Conservation (phyloP, 2,888 invertebrate genomes). For the Toxonevra muliebris region DNA sequence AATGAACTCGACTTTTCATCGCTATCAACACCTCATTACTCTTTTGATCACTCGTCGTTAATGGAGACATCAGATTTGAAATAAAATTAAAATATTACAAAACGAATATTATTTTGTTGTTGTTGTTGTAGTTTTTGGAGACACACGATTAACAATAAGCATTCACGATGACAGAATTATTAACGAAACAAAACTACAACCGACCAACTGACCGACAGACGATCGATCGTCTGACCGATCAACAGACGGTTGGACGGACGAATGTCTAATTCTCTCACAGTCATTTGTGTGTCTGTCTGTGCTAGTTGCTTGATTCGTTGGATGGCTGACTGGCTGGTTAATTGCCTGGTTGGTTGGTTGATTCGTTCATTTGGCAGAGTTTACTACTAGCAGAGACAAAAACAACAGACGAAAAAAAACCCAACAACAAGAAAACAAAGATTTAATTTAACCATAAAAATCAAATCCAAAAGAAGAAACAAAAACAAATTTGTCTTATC, state of each 20-base stretch:
- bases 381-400: conserved; percentile 11
- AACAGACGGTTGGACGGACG: not conserved
- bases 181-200: conserved; percentile 25
- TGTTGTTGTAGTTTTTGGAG: conserved; percentile 12
- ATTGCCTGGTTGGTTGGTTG: no score
- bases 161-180: conserved; percentile 28
- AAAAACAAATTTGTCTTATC: conserved; percentile 63
- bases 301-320: no score
- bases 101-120: conserved; percentile 33
- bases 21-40: conserved; percentile 63
- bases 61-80: conserved; percentile 53
- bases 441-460: conserved; percentile 44
- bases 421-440: conserved; percentile 17
- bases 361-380: conserved; percentile 4
- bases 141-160: conserved; percentile 14
- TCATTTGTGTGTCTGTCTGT: not conserved
- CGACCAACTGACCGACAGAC: conserved; percentile 15
- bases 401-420: conserved; percentile 12
- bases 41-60: conserved; percentile 58
- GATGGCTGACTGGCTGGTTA: no score
- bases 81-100: conserved; percentile 26
- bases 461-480: conserved; percentile 49
- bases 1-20: conserved; percentile 42
- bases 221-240: not conserved
- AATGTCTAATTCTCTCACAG: not conserved